Evolutionary conservation across 2,888 invertebrate genomes (phyloP).

Genomic region (Drosophila nigricruria): DNA sequence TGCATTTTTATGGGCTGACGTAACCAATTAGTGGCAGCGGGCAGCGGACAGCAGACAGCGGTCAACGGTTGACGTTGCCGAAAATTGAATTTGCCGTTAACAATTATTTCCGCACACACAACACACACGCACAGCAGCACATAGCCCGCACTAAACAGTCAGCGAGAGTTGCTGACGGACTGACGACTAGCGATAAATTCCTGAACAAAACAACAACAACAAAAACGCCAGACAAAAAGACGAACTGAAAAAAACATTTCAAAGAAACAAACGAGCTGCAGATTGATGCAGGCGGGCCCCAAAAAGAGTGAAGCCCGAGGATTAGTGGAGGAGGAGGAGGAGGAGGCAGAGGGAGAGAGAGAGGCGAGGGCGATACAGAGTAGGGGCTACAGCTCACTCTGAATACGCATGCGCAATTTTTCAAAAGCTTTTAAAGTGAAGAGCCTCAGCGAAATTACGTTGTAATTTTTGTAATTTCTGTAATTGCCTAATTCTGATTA

Average conservation of each 20-base stretch:
- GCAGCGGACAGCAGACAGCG: conserved; percentile 14
- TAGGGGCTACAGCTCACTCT: conserved; percentile 35
- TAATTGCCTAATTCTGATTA: conserved; percentile 85
- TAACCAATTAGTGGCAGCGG: conserved; percentile 51
- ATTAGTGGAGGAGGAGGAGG: not conserved
- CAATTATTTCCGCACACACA: conserved; percentile 31
- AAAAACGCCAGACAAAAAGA: conserved; percentile 12
- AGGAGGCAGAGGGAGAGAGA: not conserved
- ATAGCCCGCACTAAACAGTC: conserved; percentile 8
- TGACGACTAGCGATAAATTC: conserved; percentile 56
- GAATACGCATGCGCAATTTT: conserved; percentile 77
- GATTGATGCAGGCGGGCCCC: conserved; percentile 18
- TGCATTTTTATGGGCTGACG: conserved; percentile 53
- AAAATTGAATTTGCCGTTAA: conserved; percentile 58
- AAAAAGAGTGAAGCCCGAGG: not conserved
- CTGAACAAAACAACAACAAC: conserved; percentile 42
- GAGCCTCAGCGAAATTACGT: conserved; percentile 77
- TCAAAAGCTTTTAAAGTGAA: conserved; percentile 80
- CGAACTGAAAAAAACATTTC: conserved; percentile 15
- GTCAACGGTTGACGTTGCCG: conserved; percentile 41
- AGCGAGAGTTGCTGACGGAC: conserved; percentile 37
- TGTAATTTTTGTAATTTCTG: conserved; percentile 85
- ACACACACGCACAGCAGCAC: conserved; percentile 20
- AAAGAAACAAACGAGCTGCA: conserved; percentile 53
- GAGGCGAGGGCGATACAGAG: not conserved